Percentiles rank a stretch among this genome's conserved stretches.
Evolutionary conservation across 2,888 invertebrate genomes (phyloP).

Genomic region (Falcaria lacertinaria): DNA sequence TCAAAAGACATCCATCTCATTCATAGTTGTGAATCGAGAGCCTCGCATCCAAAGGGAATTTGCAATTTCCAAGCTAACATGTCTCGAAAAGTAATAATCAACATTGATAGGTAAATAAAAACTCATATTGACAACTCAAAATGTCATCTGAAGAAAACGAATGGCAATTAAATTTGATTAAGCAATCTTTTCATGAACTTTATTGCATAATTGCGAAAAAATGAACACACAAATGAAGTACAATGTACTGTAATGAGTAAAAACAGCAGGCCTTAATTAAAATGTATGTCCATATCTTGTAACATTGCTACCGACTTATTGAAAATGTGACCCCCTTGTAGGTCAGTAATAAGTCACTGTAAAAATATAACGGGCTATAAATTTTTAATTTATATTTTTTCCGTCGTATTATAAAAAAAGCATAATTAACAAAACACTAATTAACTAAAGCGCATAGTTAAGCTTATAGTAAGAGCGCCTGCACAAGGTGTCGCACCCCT

Average conservation of each 20-base stretch:
- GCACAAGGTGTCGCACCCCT: slow-evolving; percentile 57
- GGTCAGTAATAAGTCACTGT: too few species aligned
- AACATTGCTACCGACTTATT: background rate
- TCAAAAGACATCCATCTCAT: too few species aligned
- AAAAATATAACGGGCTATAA: too few species aligned
- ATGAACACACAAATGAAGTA: slow-evolving; percentile 8
- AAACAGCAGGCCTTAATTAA: slow-evolving; percentile 13
- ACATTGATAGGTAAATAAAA: slow-evolving; percentile 19
- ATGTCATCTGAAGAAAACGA: slow-evolving; percentile 20
- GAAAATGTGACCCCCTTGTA: background rate
- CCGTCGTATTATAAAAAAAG: too few species aligned
- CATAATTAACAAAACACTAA: too few species aligned
- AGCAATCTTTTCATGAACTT: slow-evolving; percentile 47
- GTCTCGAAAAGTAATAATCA: too few species aligned
- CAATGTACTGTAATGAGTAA: slow-evolving; percentile 8
- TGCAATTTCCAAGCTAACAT: too few species aligned
- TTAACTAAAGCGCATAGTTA: too few species aligned
- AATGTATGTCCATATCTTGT: background rate
- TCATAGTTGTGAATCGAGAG: too few species aligned
- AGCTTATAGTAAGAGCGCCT: slow-evolving; percentile 32
- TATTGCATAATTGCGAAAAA: slow-evolving; percentile 54
- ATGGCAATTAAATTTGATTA: slow-evolving; percentile 23
- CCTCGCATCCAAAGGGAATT: too few species aligned
- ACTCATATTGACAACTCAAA: slow-evolving; percentile 14
- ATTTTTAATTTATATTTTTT: too few species aligned